Conservation (phyloP, 2,888 invertebrate species). For the Andrena praecox region DNA sequence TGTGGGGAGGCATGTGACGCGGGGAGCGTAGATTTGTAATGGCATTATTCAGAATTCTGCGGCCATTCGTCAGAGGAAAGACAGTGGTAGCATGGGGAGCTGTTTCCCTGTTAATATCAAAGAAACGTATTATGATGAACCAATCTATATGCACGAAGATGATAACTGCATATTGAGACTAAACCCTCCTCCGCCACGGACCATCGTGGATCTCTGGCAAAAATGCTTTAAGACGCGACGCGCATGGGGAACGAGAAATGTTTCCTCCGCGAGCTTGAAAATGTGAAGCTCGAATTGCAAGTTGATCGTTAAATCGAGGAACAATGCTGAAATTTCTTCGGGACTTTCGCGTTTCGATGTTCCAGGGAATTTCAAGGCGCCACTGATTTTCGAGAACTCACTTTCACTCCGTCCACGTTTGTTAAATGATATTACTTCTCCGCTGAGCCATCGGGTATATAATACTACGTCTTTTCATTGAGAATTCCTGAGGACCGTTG, state of each 20-base stretch:
- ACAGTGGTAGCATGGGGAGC: not conserved
- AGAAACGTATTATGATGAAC: slow-evolving; percentile 45
- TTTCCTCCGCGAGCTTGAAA: not conserved
- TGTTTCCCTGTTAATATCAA: slow-evolving; percentile 11
- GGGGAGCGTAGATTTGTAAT: not conserved
- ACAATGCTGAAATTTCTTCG: too few relatives aligned
- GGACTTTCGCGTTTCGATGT: too few relatives aligned
- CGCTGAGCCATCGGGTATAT: not conserved
- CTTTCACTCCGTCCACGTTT: not conserved
- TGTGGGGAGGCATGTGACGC: too few relatives aligned
- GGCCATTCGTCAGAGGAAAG: not conserved
- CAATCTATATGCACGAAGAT: slow-evolving; percentile 54
- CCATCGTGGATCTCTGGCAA: slow-evolving; percentile 2
- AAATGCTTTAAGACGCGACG: slow-evolving; percentile 19
- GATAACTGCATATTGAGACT: slow-evolving; percentile 74
- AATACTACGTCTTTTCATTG: not conserved
- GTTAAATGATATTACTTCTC: not conserved
- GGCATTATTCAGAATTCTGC: not conserved
- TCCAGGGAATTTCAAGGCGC: too few relatives aligned
- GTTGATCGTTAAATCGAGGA: too few relatives aligned
- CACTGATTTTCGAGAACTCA: too few relatives aligned
- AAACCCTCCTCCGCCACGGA: slow-evolving; percentile 41
- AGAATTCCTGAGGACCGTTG: not conserved
- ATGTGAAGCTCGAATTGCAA: not conserved
- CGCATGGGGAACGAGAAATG: slow-evolving; percentile 5